These are phyloP conservation scores for Microcebus jonahi DNA, from an alignment of 2,113 vertebrate genomes.

Conservation along the genomic window DNA sequence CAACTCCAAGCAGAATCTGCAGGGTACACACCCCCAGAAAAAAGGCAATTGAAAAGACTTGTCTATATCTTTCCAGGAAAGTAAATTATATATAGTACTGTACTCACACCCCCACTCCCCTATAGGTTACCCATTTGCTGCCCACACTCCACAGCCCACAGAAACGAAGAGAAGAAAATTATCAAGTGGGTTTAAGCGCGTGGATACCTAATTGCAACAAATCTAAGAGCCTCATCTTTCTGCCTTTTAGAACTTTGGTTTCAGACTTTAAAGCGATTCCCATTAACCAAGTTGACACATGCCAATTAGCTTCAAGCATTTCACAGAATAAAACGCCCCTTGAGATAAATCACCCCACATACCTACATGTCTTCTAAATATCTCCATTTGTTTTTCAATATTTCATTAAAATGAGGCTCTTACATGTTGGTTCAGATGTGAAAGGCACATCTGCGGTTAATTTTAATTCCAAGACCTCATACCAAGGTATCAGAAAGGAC, in stretches of 20 bases:
- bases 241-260: conserved; percentile 57
- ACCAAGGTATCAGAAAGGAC: neutral
- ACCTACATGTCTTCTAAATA: neutral
- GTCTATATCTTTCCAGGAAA: conserved; percentile 76
- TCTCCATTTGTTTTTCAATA: neutral
- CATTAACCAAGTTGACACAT: conserved; percentile 68
- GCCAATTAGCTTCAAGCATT: conserved; percentile 53
- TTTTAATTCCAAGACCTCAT: neutral
- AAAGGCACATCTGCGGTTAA: neutral
- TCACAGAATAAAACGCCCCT: conserved; percentile 41
- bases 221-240: conserved; percentile 32
- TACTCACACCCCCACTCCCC: conserved; percentile 44
- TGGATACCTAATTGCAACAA: conserved; percentile 47
- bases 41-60: conserved; percentile 53
- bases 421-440: neutral
- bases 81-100: conserved; percentile 64
- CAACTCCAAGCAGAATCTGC: conserved; percentile 48
- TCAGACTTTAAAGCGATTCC: conserved; percentile 38
- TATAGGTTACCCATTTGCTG: conserved; percentile 55
- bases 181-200: conserved; percentile 60
- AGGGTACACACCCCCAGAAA: conserved; percentile 65
- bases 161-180: conserved; percentile 63
- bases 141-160: conserved; percentile 63
- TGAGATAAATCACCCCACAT: neutral
- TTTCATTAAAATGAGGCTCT: neutral